Conservation (phyloP, 2,113 vertebrate genomes). For the Campylomormyrus numenius region DNA sequence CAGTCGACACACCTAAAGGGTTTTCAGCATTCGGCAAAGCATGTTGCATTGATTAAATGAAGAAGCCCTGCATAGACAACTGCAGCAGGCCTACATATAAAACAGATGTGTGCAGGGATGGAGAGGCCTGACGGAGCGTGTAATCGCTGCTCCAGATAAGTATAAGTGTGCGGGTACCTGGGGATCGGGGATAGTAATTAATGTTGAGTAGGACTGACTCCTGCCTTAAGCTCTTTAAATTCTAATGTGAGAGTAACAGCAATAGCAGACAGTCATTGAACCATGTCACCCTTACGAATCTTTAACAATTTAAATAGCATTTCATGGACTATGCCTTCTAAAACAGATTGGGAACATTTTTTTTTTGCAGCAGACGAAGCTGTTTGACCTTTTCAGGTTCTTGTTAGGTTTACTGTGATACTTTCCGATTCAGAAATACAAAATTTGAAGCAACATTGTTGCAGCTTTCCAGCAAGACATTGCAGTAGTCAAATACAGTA, state of each 20-base stretch:
- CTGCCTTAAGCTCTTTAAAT: neutral
- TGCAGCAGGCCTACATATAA: neutral
- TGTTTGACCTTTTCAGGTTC: neutral
- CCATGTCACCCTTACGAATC: neutral
- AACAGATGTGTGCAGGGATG: neutral
- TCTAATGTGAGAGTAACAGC: neutral
- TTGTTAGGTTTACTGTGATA: neutral
- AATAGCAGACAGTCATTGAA: neutral
- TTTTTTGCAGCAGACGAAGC: neutral
- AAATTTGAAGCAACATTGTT: neutral
- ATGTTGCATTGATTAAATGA: neutral
- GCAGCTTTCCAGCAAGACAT: neutral
- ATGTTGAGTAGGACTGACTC: neutral
- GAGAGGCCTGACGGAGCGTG: neutral
- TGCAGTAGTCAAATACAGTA: neutral
- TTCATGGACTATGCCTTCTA: neutral
- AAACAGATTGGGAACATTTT: neutral
- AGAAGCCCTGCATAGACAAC: neutral
- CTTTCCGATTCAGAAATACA: neutral
- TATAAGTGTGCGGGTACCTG: neutral
- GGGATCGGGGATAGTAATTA: neutral
- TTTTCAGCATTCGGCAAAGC: neutral
- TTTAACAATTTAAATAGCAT: neutral
- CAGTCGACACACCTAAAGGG: neutral
- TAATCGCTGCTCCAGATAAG: neutral